Evolutionary conservation across 2,113 vertebrate genomes (phyloP).

Genomic region (Columbina picui): DNA sequence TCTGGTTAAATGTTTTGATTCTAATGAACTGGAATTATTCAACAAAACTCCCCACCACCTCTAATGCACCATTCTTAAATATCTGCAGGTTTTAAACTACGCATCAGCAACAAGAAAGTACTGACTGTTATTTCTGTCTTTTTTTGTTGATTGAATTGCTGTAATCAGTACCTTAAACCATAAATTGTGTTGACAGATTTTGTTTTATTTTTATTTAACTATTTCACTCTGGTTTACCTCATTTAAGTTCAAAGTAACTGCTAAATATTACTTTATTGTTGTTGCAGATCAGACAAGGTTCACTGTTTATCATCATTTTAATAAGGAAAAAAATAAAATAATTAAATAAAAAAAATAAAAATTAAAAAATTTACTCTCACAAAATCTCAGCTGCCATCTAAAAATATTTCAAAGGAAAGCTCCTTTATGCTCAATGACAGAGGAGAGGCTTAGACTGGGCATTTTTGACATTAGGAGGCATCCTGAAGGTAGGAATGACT

Average conservation of each 20-base stretch:
- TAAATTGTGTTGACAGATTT: background rate
- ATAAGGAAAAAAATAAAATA: background rate
- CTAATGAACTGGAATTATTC: background rate
- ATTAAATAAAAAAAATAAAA: background rate
- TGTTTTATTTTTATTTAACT: background rate
- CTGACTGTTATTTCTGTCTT: background rate
- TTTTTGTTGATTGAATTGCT: background rate
- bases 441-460: background rate
- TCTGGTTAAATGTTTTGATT: background rate
- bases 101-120: background rate
- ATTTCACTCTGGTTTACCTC: background rate
- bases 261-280: background rate
- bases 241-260: background rate
- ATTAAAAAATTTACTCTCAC: background rate
- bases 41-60: background rate
- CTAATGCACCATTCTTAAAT: background rate
- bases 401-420: background rate
- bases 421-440: background rate
- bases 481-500: background rate
- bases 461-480: background rate
- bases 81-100: background rate
- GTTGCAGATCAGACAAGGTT: background rate
- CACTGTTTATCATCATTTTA: background rate
- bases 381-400: background rate
- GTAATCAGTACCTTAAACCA: background rate